Evolutionary conservation across 2,888 invertebrate species (phyloP).

Genomic region (Nezara viridula): DNA sequence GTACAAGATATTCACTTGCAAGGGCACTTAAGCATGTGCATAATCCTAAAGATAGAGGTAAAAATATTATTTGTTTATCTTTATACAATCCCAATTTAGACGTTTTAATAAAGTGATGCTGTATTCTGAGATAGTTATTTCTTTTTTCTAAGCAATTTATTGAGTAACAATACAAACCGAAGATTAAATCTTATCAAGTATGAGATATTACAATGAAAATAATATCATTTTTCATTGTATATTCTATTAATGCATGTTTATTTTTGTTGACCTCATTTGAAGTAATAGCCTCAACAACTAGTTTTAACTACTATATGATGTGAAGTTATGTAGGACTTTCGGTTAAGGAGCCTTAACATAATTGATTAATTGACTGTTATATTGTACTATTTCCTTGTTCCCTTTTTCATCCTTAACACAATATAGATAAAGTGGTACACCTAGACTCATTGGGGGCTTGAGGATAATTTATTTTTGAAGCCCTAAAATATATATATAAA

Average conservation of each 20-base stretch:
- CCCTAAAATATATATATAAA: too few relatives aligned
- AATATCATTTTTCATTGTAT: background rate
- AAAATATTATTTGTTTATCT: background rate
- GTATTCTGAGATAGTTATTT: background rate
- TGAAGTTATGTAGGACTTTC: background rate
- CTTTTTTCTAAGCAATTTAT: background rate
- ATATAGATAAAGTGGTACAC: too few relatives aligned
- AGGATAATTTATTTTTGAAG: too few relatives aligned
- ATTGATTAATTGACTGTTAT: background rate
- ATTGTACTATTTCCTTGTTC: too few relatives aligned
- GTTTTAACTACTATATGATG: too few relatives aligned
- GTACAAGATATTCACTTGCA: constrained; percentile 64
- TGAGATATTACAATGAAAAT: background rate
- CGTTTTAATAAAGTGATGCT: background rate
- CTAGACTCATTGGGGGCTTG: too few relatives aligned
- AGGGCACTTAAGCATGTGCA: constrained; percentile 64
- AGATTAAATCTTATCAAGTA: background rate
- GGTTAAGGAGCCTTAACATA: background rate
- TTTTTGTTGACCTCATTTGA: background rate
- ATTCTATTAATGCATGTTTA: background rate
- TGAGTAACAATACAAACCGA: background rate
- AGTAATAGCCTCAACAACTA: background rate
- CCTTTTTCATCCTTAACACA: too few relatives aligned
- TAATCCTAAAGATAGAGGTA: constrained; percentile 61
- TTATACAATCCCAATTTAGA: background rate